Base-by-base conservation (phyloP, 2,113 vertebrate species). In the Vireo altiloquus region DNA sequence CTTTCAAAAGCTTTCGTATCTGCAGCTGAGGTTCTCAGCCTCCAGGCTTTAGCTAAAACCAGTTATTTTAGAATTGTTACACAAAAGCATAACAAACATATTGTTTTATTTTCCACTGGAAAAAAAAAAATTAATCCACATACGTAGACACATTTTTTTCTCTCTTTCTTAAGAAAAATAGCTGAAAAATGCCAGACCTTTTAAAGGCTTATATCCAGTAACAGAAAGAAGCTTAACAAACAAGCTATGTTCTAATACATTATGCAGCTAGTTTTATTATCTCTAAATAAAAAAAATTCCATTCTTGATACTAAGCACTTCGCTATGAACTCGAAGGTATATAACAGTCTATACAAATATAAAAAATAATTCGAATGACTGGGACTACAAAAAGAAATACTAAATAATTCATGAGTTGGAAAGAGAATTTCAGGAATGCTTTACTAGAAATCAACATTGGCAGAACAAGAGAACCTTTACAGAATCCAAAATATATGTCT, bases 181-280 rank as follows among this genome's bases (percentile, higher is more conserved):
- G 17, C 31, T 89, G 83, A 52, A 74, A 83, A 50, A 56, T 49
- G 39, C 20, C 50, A 81, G 46, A 44, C 89, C 11, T 92, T 61
- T 81, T 54, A 86, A 80, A 63, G 42, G 39, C n/a, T 82, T 71
- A 40, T 46, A 89, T 66, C 18, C 39, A 84, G 39, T 63, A 82
- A 87, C 6, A 89, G 61, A 30, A 92, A 84, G 24, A 81, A 91
- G 31, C 6, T 56, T 65, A 92, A 89, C 47, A 70, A 95, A 78
- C 42, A 91, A 71, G 33, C 15, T 50, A 82, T 72, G 61, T 64
- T 94, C 53, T 84, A 87, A 78, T 81, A 66, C 12, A 84, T 92
- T 92, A 94, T 89, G 46, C 53, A 89, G 61, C n/a, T 71, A 87
- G 40, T 91, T 96, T 91, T 87, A 71, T 69, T 65, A 59, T 35